A percentile compares a stretch with the other conserved stretches of the same genome.
These are phyloP conservation scores for Dynastes hyllus DNA, from an alignment of 2,888 invertebrate genomes.

Conservation along the genomic window DNA sequence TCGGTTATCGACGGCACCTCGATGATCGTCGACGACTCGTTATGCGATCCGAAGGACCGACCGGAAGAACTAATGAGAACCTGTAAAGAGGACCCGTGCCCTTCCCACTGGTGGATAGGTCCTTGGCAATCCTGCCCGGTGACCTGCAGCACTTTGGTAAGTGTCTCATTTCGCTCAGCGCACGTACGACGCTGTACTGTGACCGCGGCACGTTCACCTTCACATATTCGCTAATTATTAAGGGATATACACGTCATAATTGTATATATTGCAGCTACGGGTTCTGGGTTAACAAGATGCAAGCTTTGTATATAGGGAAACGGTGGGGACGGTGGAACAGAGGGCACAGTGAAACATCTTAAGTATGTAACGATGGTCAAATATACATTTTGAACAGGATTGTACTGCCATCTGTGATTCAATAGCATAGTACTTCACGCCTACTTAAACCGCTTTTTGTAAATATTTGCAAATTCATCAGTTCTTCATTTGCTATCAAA, in stretches of 20 bases:
- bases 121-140: slow-evolving; percentile 89
- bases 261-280: too few relatives aligned
- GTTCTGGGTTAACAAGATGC: too few relatives aligned
- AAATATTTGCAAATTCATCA: too few relatives aligned
- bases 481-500: too few relatives aligned
- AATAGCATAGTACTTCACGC: too few relatives aligned
- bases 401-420: too few relatives aligned
- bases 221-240: not conserved
- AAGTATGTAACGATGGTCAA: too few relatives aligned
- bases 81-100: slow-evolving; percentile 80
- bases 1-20: slow-evolving; percentile 66
- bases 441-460: too few relatives aligned
- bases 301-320: too few relatives aligned
- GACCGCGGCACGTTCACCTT: slow-evolving; percentile 17
- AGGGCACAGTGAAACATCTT: too few relatives aligned
- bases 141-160: slow-evolving; percentile 74
- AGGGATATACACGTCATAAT: not conserved
- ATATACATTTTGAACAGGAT: too few relatives aligned
- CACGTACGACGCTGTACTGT: not conserved
- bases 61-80: slow-evolving; percentile 77
- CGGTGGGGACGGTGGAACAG: too few relatives aligned
- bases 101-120: slow-evolving; percentile 90
- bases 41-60: slow-evolving; percentile 69
- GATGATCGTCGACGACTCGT: slow-evolving; percentile 66
- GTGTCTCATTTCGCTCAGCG: slow-evolving; percentile 32